phyloP scores from a whole-genome alignment of 2,797 vertebrate species.

The Australoheros facetus region DNA sequence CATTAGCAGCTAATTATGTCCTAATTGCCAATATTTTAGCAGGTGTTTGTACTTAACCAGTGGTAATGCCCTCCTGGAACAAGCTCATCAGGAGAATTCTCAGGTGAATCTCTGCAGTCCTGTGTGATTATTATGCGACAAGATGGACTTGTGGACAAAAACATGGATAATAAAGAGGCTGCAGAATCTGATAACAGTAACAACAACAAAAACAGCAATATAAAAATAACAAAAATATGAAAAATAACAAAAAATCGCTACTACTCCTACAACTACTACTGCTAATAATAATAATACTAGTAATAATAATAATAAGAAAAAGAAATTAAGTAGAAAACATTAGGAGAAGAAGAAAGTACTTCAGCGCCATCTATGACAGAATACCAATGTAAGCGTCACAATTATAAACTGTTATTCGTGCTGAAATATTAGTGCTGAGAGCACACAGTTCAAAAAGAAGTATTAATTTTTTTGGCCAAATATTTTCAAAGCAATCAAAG shows the following conservation, averaged over 20 bases:
- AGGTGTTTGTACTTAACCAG: slow-evolving; percentile 99
- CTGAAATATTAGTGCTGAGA: slow-evolving; percentile 37
- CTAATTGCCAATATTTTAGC: slow-evolving; percentile 99
- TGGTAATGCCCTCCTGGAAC: slow-evolving; percentile 92
- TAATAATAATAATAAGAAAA: background rate
- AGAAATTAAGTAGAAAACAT: background rate
- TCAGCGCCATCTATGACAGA: background rate
- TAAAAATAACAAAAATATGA: background rate
- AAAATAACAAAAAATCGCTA: background rate
- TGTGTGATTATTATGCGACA: slow-evolving; percentile 72
- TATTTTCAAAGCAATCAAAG: slow-evolving; percentile 74
- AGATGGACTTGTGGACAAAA: slow-evolving; percentile 70
- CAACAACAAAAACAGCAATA: slow-evolving; percentile 5
- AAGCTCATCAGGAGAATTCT: slow-evolving; percentile 88
- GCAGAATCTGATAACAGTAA: slow-evolving; percentile 18
- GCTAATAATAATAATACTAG: background rate
- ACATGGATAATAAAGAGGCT: slow-evolving; percentile 52
- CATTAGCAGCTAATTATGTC: slow-evolving; percentile 99
- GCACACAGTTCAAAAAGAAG: slow-evolving; percentile 49
- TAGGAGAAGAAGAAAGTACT: background rate
- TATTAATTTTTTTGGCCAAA: slow-evolving; percentile 65
- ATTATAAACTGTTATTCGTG: slow-evolving; percentile 26
- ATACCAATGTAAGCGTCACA: slow-evolving; percentile 20
- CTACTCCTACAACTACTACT: background rate
- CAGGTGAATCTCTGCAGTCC: slow-evolving; percentile 82